phyloP scores from a whole-genome alignment of 2,888 invertebrate species.

The Rosalia funebris region DNA sequence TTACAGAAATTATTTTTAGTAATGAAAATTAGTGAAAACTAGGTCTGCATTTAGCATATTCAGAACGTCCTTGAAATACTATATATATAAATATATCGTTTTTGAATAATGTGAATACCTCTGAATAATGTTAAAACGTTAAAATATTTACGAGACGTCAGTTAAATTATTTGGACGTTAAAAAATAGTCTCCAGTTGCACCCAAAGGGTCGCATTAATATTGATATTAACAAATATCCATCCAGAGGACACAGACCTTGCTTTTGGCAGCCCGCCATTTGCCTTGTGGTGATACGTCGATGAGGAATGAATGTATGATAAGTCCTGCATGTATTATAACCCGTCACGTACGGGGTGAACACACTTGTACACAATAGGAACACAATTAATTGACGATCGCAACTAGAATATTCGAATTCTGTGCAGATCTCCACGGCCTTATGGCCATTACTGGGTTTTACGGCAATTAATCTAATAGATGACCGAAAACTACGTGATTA shows the following conservation, averaged over 20 bases:
- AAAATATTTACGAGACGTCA: too few species aligned
- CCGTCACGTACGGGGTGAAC: conserved; percentile 32
- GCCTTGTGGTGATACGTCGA: conserved; percentile 12
- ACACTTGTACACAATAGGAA: conserved; percentile 31
- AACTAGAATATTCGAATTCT: conserved; percentile 18
- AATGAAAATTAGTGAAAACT: too few species aligned
- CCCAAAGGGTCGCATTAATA: neutral
- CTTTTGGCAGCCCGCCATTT: conserved; percentile 23
- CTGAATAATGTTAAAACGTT: too few species aligned
- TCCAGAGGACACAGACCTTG: conserved; percentile 12
- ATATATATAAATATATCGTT: too few species aligned
- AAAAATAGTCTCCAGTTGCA: too few species aligned
- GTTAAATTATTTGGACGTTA: too few species aligned
- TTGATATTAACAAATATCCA: neutral
- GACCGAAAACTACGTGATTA: conserved; percentile 12
- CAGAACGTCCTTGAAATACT: too few species aligned
- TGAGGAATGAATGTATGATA: conserved; percentile 20
- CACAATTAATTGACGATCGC: conserved; percentile 24
- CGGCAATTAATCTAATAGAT: conserved; percentile 1
- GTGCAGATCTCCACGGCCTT: neutral
- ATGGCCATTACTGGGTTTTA: conserved; percentile 16
- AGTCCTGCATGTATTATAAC: conserved; percentile 24
- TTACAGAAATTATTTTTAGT: too few species aligned
- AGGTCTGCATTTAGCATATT: too few species aligned
- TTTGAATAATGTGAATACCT: too few species aligned